Conservation (phyloP, 2,888 invertebrate genomes). For the Patella caerulea region DNA sequence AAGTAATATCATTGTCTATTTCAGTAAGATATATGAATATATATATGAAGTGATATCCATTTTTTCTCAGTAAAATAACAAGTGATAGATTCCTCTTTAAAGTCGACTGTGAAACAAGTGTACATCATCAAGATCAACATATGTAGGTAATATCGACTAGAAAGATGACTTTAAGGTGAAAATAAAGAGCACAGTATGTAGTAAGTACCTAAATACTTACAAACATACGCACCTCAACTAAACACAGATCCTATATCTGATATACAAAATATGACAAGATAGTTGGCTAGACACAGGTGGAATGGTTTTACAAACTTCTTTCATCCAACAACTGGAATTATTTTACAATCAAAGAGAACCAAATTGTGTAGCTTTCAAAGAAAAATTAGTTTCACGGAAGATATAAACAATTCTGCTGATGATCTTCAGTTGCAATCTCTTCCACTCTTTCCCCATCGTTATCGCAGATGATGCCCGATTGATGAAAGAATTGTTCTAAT, state of each 20-base stretch:
- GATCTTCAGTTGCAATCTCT: no score
- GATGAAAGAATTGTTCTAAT: no score
- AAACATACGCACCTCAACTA: not conserved
- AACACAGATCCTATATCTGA: not conserved
- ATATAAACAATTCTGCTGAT: not conserved
- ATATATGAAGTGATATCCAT: no score
- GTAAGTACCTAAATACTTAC: not conserved
- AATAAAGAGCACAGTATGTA: not conserved
- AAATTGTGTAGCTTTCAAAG: not conserved
- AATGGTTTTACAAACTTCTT: not conserved
- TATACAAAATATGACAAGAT: not conserved
- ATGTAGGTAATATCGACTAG: no score
- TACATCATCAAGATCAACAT: no score
- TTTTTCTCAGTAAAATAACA: no score
- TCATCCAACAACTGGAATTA: not conserved
- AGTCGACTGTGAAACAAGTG: no score
- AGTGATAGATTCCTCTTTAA: no score
- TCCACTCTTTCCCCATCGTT: no score
- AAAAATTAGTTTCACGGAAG: not conserved
- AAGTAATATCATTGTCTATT: no score
- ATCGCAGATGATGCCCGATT: no score
- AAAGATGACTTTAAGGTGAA: not conserved
- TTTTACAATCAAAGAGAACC: slow-evolving; percentile 2
- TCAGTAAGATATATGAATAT: no score
- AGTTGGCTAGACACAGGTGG: not conserved